These are phyloP conservation scores for Cantharis lateralis DNA, from an alignment of 2,888 invertebrate genomes.

Conservation along the genomic window DNA sequence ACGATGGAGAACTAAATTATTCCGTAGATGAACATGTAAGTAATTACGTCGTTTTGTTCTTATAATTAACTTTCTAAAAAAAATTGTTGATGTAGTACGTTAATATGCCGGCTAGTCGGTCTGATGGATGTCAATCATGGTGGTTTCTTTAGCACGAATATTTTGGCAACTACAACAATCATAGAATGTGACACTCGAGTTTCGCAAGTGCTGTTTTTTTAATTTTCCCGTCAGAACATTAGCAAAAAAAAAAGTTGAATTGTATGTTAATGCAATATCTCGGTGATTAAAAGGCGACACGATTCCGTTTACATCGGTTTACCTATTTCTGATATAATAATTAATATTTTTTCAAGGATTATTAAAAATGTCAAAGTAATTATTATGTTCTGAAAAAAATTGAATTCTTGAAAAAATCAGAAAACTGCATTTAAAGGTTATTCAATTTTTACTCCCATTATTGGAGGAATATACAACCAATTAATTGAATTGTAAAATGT, in stretches of 20 bases:
- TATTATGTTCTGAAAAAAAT: neutral
- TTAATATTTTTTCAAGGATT: neutral
- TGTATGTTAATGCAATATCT: no score
- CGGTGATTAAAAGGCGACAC: neutral
- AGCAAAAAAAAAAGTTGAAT: neutral
- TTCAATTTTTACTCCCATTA: neutral
- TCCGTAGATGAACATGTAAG: conserved; percentile 98
- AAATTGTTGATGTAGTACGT: neutral
- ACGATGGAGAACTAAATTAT: conserved; percentile 96
- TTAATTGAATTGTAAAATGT: neutral
- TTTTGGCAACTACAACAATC: neutral
- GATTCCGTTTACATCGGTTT: neutral
- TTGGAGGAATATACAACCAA: neutral
- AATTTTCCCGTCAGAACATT: no score
- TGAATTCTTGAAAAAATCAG: neutral
- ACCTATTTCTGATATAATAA: neutral
- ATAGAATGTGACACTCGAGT: neutral
- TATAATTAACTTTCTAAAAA: neutral
- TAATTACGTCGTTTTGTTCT: conserved; percentile 45
- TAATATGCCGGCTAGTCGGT: neutral
- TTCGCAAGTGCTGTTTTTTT: no score
- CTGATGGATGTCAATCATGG: neutral
- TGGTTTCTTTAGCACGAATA: neutral
- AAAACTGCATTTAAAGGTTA: neutral
- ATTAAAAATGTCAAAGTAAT: neutral